Conservation (phyloP, 1,140 invertebrate genomes). For the Aethina tumida region DNA sequence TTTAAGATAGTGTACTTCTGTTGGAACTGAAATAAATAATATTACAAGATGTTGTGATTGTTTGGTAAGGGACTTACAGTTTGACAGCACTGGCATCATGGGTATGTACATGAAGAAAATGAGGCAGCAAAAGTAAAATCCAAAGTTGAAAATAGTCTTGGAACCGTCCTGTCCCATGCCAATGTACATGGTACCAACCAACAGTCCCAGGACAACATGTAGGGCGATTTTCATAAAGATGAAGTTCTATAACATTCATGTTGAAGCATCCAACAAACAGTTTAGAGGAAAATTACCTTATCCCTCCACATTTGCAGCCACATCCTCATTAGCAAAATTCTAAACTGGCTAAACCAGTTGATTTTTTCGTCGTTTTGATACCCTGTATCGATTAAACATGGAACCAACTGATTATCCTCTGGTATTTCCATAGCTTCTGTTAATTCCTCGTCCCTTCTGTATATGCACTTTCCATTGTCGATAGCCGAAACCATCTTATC, state of each 20-base stretch:
- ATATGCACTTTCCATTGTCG: constrained; percentile 43
- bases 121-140: constrained; percentile 66
- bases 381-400: constrained; percentile 7
- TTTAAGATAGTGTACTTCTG: constrained; percentile 76
- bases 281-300: constrained; percentile 40
- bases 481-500: constrained; percentile 42
- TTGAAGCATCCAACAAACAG: no score
- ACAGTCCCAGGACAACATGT: constrained; percentile 55
- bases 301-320: constrained; percentile 61
- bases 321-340: constrained; percentile 53
- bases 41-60: no score
- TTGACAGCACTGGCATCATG: constrained; percentile 65
- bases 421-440: neutral
- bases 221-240: constrained; percentile 54
- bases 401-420: neutral
- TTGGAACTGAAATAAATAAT: constrained; percentile 62
- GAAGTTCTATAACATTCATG: neutral
- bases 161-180: constrained; percentile 67
- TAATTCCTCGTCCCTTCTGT: constrained; percentile 6
- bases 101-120: constrained; percentile 71
- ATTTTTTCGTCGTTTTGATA: constrained; percentile 13
- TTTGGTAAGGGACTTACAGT: constrained; percentile 61
- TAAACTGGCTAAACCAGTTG: constrained; percentile 44
- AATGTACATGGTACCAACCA: constrained; percentile 58
- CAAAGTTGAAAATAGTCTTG: constrained; percentile 72